Evolutionary conservation across 1,140 invertebrate species (phyloP).

Genomic region (Lethrus apterus): DNA sequence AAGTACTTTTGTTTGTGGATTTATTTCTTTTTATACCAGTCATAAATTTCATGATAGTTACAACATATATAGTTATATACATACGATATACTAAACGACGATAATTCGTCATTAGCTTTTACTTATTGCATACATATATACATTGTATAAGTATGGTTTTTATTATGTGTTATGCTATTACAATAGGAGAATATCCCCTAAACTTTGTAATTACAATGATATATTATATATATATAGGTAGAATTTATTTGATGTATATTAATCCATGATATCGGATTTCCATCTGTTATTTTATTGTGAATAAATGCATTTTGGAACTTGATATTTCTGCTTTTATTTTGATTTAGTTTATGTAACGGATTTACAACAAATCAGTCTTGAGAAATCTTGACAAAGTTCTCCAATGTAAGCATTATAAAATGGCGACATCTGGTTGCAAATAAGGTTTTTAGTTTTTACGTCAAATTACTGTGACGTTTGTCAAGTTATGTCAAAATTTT

Average conservation of each 20-base stretch:
- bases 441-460: no score
- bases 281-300: conserved; percentile 15
- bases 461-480: no score
- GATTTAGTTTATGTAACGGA: no score
- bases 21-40: neutral
- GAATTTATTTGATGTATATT: conserved; percentile 16
- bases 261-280: conserved; percentile 10
- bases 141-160: conserved; percentile 8
- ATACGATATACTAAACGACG: neutral
- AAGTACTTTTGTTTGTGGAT: conserved; percentile 9
- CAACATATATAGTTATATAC: neutral
- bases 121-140: conserved; percentile 13
- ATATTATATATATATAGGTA: conserved; percentile 12
- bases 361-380: no score
- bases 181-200: conserved; percentile 8
- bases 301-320: conserved; percentile 15
- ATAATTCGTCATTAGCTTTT: conserved; percentile 12
- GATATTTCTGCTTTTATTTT: no score
- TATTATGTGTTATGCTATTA: conserved; percentile 13
- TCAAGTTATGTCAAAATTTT: no score
- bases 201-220: conserved; percentile 13
- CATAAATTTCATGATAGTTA: neutral
- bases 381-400: no score
- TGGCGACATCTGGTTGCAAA: no score
- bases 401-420: no score